Base-by-base conservation (phyloP, 1,140 invertebrate genomes). In the Atta cephalotes region DNA sequence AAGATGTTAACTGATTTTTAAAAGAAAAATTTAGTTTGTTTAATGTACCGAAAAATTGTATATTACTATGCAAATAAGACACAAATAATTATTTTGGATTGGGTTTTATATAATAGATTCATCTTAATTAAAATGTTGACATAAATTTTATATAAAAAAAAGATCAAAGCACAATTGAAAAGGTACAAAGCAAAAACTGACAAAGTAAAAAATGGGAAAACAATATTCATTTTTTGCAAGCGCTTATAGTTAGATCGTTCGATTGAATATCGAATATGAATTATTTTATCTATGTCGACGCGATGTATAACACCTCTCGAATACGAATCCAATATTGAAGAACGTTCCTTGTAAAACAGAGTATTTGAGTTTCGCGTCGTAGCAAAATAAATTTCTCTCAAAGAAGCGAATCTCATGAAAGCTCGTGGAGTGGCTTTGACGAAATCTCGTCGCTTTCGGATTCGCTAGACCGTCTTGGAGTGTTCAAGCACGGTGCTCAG, bases 271-370 rank as follows among this genome's bases (percentile, higher is more conserved):
- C 28, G 31, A 35, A 35, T 35, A 53, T 28, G 1, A 25, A 51
- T 14, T 45, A 18, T 68, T 56, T 28, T 53, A 18, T n/a, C 21
- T 31, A 39, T 39, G 4, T 39, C n/a, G 31, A 16, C 16, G 28
- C 28, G 16, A 78, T 28, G 5, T 16, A 10, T 70, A 39, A 56
- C n/a, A 28, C 28, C 25, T n/a, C 39, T 80, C 16, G 10, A 14
- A 70, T 39, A 53, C 49, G 31, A 21, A 28, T 71, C 51, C 31
- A 81, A 71, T 81, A 79, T 79, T 79, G 53, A 68, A 71, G 66
- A 39, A 31, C 39, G 7, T 58, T 35, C 1, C 68, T 74, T 60
- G 53, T 49, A 62, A 74, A 60, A 82, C 25, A 74, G 35, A 74
- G 35, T 74, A 45, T 63, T 62, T 62, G 35, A 65, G 39, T 51